Percentiles rank a stretch among this genome's conserved stretches.
Conservation (phyloP, 2,888 invertebrate species). For the Camptogramma bilineatum region DNA sequence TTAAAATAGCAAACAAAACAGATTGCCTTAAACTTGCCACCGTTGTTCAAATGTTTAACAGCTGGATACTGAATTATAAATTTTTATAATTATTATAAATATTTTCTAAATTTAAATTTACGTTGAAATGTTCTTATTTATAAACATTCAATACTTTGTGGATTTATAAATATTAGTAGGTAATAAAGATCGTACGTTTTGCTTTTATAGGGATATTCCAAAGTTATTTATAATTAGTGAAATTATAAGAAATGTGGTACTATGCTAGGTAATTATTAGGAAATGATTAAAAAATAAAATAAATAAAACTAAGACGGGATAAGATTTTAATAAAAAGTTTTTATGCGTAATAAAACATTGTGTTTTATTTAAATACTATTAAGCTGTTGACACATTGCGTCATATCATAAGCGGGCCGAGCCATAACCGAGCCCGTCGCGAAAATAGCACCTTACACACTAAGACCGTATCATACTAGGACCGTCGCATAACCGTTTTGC, state of each 20-base stretch:
- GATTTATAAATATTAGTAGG: background rate
- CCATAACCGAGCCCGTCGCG: too few species aligned
- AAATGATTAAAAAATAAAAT: background rate
- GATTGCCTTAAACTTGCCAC: background rate
- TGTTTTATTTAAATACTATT: constrained; percentile 23
- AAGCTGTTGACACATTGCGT: too few species aligned
- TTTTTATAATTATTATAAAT: too few species aligned
- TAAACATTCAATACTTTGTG: background rate
- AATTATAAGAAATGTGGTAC: constrained; percentile 21
- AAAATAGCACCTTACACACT: too few species aligned
- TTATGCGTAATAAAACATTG: background rate
- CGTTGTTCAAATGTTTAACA: too few species aligned
- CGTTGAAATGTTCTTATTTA: background rate
- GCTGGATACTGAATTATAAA: too few species aligned
- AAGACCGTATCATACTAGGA: too few species aligned
- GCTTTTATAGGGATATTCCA: constrained; percentile 11
- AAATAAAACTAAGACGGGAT: too few species aligned
- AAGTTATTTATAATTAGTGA: constrained; percentile 3
- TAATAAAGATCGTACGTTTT: background rate
- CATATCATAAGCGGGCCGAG: too few species aligned
- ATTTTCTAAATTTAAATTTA: too few species aligned
- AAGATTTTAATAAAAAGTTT: constrained; percentile 5
- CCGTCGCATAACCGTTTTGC: too few species aligned
- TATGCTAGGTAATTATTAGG: constrained; percentile 6
- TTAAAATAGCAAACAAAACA: too few species aligned